Percentiles rank a stretch among this genome's conserved stretches.
phyloP scores from a whole-genome alignment of 1,140 invertebrate genomes.

The Dendroctonus ponderosae region DNA sequence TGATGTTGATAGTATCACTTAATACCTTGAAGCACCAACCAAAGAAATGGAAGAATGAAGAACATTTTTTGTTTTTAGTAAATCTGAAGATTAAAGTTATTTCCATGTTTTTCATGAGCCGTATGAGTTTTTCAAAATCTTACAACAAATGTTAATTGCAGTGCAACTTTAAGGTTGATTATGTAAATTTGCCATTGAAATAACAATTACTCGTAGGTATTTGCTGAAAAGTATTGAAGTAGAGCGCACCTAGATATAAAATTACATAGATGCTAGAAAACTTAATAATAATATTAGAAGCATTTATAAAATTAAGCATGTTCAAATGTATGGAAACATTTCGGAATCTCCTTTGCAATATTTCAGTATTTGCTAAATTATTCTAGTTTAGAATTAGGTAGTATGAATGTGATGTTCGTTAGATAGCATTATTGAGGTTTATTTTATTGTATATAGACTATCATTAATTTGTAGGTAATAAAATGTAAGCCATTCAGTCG shows the following conservation, averaged over 20 bases:
- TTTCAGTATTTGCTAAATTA: constrained; percentile 47
- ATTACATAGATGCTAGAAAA: constrained; percentile 16
- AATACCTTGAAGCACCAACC: no score
- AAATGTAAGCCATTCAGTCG: constrained; percentile 16
- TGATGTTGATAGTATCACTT: no score
- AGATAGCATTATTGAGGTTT: constrained; percentile 10
- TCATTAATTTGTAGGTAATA: constrained; percentile 5
- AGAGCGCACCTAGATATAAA: neutral
- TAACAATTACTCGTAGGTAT: no score
- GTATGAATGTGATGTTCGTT: constrained; percentile 43
- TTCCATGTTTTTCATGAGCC: no score
- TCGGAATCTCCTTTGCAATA: constrained; percentile 46
- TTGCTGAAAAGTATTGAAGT: no score
- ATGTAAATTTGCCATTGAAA: no score
- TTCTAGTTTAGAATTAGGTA: constrained; percentile 35
- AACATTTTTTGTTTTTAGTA: no score
- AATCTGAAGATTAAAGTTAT: no score
- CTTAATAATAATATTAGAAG: constrained; percentile 17
- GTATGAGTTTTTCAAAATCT: no score
- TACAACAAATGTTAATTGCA: no score
- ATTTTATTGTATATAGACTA: constrained; percentile 31
- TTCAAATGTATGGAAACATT: constrained; percentile 16
- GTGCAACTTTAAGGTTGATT: no score
- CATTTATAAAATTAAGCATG: constrained; percentile 29
- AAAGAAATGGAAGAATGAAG: no score